phyloP scores from a whole-genome alignment of 2,113 vertebrate species.

The Caranx ignobilis region DNA sequence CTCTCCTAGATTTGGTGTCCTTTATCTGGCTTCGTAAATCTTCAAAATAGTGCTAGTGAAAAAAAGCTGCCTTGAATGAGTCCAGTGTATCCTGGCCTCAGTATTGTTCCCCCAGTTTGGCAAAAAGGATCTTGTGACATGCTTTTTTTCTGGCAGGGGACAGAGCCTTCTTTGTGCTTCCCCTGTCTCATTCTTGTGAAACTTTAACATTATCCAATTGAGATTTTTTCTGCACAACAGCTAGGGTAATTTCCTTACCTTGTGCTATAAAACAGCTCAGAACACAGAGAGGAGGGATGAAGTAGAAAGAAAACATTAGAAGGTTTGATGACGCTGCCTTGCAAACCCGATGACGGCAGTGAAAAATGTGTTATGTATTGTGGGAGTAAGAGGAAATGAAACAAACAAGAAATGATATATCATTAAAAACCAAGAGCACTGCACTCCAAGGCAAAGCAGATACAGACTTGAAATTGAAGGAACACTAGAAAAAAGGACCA shows the following conservation, averaged over 20 bases:
- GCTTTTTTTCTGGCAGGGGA: constrained; percentile 75
- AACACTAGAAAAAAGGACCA: constrained; percentile 42
- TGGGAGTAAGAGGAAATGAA: not conserved
- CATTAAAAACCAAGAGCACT: constrained; percentile 44
- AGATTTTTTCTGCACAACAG: constrained; percentile 21
- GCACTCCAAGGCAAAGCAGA: constrained; percentile 53
- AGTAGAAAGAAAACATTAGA: constrained; percentile 2
- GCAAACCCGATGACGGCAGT: constrained; percentile 23
- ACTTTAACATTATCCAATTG: constrained; percentile 73
- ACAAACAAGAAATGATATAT: constrained; percentile 8
- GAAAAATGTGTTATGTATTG: not conserved
- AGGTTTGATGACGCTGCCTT: constrained; percentile 20
- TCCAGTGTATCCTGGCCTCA: constrained; percentile 75
- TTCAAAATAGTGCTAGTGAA: constrained; percentile 69
- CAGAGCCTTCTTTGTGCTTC: constrained; percentile 81
- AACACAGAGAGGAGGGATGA: constrained; percentile 33
- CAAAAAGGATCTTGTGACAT: constrained; percentile 82
- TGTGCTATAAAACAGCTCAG: constrained; percentile 37
- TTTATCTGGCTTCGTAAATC: constrained; percentile 78
- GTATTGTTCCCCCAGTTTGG: constrained; percentile 77
- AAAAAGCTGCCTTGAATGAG: constrained; percentile 77
- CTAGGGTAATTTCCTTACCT: constrained; percentile 54
- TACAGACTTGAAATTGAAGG: constrained; percentile 39
- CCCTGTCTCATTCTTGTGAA: constrained; percentile 68
- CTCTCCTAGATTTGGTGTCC: constrained; percentile 66